Evolutionary conservation across 2,888 invertebrate genomes (phyloP).

Genomic region (Ichneumon xanthorius): DNA sequence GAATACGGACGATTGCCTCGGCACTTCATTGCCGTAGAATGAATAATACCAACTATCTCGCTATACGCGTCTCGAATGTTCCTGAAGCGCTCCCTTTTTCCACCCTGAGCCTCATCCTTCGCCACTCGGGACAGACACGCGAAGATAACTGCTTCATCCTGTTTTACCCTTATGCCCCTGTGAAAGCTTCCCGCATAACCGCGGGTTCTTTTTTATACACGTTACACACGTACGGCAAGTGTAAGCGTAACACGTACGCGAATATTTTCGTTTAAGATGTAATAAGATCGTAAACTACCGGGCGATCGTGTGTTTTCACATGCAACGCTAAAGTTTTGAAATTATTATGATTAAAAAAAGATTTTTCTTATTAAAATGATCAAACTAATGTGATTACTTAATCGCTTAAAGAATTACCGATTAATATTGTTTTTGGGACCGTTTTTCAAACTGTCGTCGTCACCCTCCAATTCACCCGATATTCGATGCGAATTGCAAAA

Average conservation of each 20-base stretch:
- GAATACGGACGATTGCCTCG: constrained; percentile 60
- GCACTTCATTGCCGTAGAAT: constrained; percentile 55
- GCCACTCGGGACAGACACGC: constrained; percentile 70
- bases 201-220: background rate
- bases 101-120: constrained; percentile 42
- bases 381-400: no score
- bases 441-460: no score
- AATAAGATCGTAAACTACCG: background rate
- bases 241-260: constrained; percentile 3
- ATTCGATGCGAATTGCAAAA: no score
- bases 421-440: no score
- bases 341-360: background rate
- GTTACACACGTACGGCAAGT: background rate
- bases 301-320: background rate
- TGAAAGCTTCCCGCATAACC: constrained; percentile 1
- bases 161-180: constrained; percentile 69
- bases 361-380: background rate
- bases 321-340: background rate
- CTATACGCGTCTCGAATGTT: constrained; percentile 39
- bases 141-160: constrained; percentile 79
- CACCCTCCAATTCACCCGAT: no score
- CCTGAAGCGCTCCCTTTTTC: constrained; percentile 55
- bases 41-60: constrained; percentile 22
- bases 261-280: constrained; percentile 10
- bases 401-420: no score